These are phyloP conservation scores for Axis porcinus DNA, from an alignment of 2,113 vertebrate genomes.

Conservation along the genomic window DNA sequence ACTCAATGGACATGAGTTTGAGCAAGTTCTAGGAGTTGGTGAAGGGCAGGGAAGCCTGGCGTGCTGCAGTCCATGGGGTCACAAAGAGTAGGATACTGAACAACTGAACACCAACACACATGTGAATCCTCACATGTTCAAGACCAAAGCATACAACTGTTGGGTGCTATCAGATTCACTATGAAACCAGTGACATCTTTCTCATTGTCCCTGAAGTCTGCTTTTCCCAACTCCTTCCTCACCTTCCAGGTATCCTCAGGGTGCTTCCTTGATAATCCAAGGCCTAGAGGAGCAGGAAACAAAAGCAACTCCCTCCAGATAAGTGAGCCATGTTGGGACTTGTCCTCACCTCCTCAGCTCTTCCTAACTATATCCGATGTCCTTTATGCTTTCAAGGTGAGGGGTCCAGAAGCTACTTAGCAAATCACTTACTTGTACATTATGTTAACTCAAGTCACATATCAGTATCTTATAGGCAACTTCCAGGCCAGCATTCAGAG, in stretches of 20 bases:
- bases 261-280: neutral
- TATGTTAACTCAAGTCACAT: neutral
- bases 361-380: too few species aligned
- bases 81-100: neutral
- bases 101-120: neutral
- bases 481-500: neutral
- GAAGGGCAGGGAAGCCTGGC: neutral
- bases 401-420: neutral
- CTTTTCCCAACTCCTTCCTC: neutral
- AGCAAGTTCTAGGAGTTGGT: neutral
- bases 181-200: neutral
- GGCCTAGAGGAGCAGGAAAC: neutral
- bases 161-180: neutral
- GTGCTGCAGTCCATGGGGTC: accelerated
- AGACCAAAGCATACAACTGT: neutral
- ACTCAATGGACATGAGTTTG: neutral
- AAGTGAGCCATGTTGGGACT: neutral
- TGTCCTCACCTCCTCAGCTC: neutral
- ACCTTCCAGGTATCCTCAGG: neutral
- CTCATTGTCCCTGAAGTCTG: neutral
- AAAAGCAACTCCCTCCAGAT: neutral
- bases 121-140: neutral
- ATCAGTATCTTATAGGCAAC: neutral
- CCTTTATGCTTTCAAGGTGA: neutral
- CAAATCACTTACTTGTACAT: neutral